Evolutionary conservation across 2,113 vertebrate genomes (phyloP).

Genomic region (Pao palembangensis): DNA sequence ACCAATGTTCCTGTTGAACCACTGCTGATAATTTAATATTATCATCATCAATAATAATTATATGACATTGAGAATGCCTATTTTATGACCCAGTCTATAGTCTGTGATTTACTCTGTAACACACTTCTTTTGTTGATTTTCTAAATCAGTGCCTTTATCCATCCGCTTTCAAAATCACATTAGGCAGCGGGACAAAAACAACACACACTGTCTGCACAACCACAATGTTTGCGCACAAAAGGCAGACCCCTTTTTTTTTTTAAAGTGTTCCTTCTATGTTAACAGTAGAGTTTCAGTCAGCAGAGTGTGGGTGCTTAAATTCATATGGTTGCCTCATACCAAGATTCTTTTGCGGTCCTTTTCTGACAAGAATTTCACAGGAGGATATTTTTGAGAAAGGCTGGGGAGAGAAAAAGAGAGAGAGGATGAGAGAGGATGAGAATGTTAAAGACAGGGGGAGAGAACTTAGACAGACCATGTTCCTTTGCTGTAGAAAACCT

Average conservation of each 20-base stretch:
- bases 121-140: neutral
- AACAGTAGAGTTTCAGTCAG: too few species aligned
- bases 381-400: conserved; percentile 96
- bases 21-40: neutral
- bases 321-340: conserved; percentile 75
- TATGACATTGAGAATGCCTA: neutral
- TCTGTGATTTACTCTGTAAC: neutral
- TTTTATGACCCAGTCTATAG: neutral
- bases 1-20: neutral
- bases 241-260: too few species aligned
- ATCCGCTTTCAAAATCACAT: too few species aligned
- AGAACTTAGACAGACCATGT: neutral
- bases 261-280: too few species aligned
- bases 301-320: neutral
- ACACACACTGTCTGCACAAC: neutral
- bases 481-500: too few species aligned
- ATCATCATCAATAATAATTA: neutral
- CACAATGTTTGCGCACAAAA: neutral
- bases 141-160: too few species aligned
- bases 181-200: too few species aligned
- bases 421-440: neutral
- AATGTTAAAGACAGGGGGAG: neutral
- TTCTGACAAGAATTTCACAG: conserved; percentile 97
- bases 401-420: conserved; percentile 59
- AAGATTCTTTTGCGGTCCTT: conserved; percentile 98